Evolutionary conservation across 2,113 vertebrate species (phyloP), one percentile per base, ranked within the genome.

Genomic region (Archocentrus centrarchus): DNA sequence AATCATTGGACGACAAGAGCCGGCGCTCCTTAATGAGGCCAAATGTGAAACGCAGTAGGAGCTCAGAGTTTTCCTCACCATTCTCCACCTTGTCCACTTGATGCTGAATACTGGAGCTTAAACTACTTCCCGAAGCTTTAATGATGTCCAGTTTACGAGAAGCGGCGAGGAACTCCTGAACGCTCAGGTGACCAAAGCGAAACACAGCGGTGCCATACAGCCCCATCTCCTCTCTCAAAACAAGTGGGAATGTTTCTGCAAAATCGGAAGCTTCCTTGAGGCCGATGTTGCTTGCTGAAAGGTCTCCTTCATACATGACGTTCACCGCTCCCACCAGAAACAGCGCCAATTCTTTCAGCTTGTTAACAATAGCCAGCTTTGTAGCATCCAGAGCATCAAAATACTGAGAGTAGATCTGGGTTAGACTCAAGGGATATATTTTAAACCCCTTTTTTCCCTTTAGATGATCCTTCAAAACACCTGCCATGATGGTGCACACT

Each of bases 151-250:
- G 1, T 50, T 63, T 60, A 3, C 35, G 17, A 1, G 77, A 77
- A 0, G 93, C 93, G 13, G 87, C 88, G 6, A 93, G 60, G 78
- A 81, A 93, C 81, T 93, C 91, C 75, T 83, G 81, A n/a, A 93
- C 47, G 44, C 86, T 92, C 0, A 1, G n/a, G 11, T 93, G 93
- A 17, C 77, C 61, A 8, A 92, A 93, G 59, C 86, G 86, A 78
- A 91, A 94, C 57, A 91, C 86, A 2, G 24, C n/a, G 27, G n/a
- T 57, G 17, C 80, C 30, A 2, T 30, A 17, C 18, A 92, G 64
- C 3, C 86, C 89, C 3, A 27, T 66, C 30, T 89, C 92, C 41
- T 86, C 86, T 73, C 57, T 88, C 47, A 94, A 70, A 62, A 93
- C 53, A 11, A 88, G 88, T 1, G 89, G 88, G 53, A 62, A 82